These are phyloP conservation scores for Hippolais icterina DNA, from an alignment of 2,113 vertebrate species.

Conservation along the genomic window DNA sequence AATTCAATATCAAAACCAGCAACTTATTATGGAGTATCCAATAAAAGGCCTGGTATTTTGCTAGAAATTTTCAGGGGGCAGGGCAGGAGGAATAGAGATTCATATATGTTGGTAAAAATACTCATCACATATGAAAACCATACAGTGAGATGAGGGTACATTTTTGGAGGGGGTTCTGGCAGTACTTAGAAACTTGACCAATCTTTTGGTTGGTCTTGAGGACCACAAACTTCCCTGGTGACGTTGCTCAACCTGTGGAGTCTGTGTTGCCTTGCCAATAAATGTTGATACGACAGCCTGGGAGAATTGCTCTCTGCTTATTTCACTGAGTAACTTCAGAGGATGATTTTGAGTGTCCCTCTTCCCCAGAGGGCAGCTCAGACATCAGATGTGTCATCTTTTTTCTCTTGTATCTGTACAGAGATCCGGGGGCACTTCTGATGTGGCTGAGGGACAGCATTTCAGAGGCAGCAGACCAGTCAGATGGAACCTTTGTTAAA, in stretches of 20 bases:
- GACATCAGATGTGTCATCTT: background rate
- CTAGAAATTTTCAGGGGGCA: background rate
- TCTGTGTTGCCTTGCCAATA: too few species aligned
- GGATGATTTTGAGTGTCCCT: background rate
- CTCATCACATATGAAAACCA: background rate
- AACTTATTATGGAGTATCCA: accelerated
- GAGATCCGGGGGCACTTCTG: background rate
- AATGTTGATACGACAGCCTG: background rate
- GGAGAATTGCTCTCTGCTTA: background rate
- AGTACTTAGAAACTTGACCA: background rate
- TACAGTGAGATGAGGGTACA: background rate
- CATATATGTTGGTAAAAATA: background rate
- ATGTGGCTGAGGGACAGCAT: background rate
- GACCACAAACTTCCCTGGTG: background rate
- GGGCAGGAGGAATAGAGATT: background rate
- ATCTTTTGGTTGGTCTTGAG: accelerated
- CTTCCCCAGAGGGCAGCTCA: background rate
- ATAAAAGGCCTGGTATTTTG: background rate
- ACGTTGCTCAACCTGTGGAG: accelerated
- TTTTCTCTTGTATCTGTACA: background rate
- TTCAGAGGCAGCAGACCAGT: background rate
- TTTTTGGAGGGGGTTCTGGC: background rate
- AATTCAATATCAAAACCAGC: background rate
- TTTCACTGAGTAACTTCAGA: too few species aligned
- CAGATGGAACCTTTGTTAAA: background rate